phyloP scores from a whole-genome alignment of 1,140 invertebrate species.

The Vanessa tameamea region DNA sequence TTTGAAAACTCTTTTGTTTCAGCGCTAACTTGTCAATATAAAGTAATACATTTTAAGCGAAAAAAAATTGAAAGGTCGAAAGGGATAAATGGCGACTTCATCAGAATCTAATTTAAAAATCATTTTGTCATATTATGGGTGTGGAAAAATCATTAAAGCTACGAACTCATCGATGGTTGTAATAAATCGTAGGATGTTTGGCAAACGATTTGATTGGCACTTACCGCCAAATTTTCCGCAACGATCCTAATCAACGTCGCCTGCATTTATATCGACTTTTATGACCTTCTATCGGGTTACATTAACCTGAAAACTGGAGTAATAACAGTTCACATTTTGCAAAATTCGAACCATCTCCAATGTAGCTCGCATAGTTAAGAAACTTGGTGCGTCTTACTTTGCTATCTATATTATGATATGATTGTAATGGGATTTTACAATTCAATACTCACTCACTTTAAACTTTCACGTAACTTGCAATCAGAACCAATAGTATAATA shows the following conservation, averaged over 20 bases:
- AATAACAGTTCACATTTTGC: not conserved
- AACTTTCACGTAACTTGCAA: too few species aligned
- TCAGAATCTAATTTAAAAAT: constrained; percentile 43
- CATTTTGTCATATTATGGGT: constrained; percentile 36
- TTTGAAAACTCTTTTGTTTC: constrained; percentile 13
- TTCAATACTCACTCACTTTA: too few species aligned
- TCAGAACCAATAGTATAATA: too few species aligned
- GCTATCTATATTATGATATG: too few species aligned
- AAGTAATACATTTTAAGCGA: constrained; percentile 8
- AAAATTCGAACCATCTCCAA: too few species aligned
- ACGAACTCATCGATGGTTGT: constrained; percentile 33
- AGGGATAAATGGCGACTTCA: constrained; percentile 24
- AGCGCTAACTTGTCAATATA: constrained; percentile 13
- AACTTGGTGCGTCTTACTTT: too few species aligned
- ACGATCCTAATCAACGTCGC: constrained; percentile 6
- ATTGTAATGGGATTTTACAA: too few species aligned
- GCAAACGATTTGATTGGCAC: constrained; percentile 34
- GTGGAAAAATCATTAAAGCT: constrained; percentile 35
- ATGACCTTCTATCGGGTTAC: not conserved
- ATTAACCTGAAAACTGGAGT: not conserved
- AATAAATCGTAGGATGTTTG: constrained; percentile 31
- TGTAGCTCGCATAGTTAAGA: too few species aligned
- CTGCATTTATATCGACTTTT: constrained; percentile 18
- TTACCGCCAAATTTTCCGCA: constrained; percentile 34
- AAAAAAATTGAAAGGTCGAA: constrained; percentile 21